Conservation (phyloP, 64 coral and sea anemone genomes). For the Platygyra sinensis region DNA sequence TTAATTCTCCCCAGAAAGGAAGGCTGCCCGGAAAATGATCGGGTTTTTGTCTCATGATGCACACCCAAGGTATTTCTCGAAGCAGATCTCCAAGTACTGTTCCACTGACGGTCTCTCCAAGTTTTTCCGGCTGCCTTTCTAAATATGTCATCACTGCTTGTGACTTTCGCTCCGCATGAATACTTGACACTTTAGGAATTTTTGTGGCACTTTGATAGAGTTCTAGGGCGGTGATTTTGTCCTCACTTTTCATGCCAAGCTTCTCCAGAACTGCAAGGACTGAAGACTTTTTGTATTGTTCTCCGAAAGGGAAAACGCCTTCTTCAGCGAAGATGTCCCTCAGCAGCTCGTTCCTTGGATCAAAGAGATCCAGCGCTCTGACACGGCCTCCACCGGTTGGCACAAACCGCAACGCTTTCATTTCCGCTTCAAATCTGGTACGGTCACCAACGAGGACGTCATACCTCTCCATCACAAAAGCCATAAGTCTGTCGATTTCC, state of each 20-base stretch:
- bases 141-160: too few species aligned
- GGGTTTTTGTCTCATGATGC: conserved; percentile 33
- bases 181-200: conserved; percentile 1
- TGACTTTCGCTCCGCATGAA: too few species aligned
- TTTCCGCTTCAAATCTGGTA: neutral
- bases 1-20: conserved; percentile 15
- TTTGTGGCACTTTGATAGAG: conserved; percentile 43
- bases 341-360: neutral
- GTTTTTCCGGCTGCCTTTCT: too few species aligned
- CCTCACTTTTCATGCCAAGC: neutral
- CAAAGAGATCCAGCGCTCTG: conserved; percentile 3
- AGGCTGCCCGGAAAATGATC: conserved; percentile 50
- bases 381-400: neutral
- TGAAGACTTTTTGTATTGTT: neutral
- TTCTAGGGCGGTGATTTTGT: conserved; percentile 40
- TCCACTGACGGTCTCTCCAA: neutral
- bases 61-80: conserved; percentile 47
- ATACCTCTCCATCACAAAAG: neutral
- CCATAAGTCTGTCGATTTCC: too few species aligned
- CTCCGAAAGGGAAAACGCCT: neutral
- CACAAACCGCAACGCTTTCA: neutral
- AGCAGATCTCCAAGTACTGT: conserved; percentile 6
- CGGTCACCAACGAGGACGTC: neutral
- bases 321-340: conserved; percentile 6
- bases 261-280: neutral